Evolutionary conservation across 2,888 invertebrate species (phyloP), one percentile per base, ranked within the genome.

Genomic region (Dione vanillae): DNA sequence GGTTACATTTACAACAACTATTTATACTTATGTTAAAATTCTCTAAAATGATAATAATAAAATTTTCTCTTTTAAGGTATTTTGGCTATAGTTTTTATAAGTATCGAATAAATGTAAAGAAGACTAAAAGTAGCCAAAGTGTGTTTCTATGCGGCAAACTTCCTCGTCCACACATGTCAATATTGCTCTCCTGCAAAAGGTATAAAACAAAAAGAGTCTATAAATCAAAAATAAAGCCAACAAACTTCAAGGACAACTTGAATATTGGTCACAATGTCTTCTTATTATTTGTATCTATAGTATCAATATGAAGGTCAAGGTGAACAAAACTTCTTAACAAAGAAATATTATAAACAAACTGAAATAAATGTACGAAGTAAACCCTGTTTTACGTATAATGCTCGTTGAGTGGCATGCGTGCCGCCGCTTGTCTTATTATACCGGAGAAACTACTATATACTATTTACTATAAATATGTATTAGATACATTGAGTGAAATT

Each of bases 131-230:
- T 64, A 76, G 65, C 73, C 75, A 76, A 43, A 77, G 61, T 11
- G 74, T 62, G 64, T 64, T 74, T 59, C 43, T 73, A 19, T 67
- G 67, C 9, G 81, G 85, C 58, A 86, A 76, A 77, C 86, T 90
- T 66, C 90, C 90, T 14, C 94, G 90, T 54, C 96, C 96, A 78
- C 96, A 96, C 87, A 96, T 93, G 80, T 95, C 95, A 70, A 96
- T 95, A 80, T 94, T 94, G 85, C 95, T 95, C 80, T 96, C 96
- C 96, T 95, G 88, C 27, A 89, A 92, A 73, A 66, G 73, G 75
- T 75, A 20, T 10, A 27, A 2, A 27, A 27, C 27, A 27, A 3
- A 5, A 5, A 27, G 5, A 27, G 2, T 27, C 2, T 27, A 27
- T 27, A 27, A 27, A 27, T 3, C 27, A 27, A 27, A 27, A 2